phyloP scores from a whole-genome alignment of 2,888 invertebrate genomes.

The Coleophora deauratella region DNA sequence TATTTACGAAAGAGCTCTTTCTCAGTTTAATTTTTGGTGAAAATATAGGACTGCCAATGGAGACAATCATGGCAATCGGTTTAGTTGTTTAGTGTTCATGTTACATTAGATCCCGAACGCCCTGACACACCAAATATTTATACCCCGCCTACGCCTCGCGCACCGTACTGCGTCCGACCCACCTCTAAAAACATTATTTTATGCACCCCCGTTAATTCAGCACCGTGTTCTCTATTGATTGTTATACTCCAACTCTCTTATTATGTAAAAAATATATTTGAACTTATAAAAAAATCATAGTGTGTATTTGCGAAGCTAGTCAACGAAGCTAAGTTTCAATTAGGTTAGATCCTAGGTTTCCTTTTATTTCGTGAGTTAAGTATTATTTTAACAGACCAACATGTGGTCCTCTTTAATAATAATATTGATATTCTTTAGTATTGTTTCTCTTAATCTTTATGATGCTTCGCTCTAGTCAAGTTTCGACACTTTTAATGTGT shows the following conservation, averaged over 20 bases:
- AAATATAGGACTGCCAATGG: neutral
- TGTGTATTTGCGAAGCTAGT: constrained; percentile 56
- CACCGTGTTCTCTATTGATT: constrained; percentile 19
- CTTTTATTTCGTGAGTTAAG: constrained; percentile 37
- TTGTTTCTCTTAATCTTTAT: constrained; percentile 36
- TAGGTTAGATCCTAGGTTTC: constrained; percentile 49
- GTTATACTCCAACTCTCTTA: constrained; percentile 47
- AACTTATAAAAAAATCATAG: constrained; percentile 38
- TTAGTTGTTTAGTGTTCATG: constrained; percentile 73
- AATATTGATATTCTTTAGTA: constrained; percentile 41
- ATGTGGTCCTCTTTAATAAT: constrained; percentile 25
- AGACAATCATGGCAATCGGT: constrained; percentile 46
- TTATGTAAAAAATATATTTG: constrained; percentile 39
- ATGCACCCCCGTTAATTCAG: constrained; percentile 21
- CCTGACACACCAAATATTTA: constrained; percentile 39
- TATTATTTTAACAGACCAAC: constrained; percentile 24
- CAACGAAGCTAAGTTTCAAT: constrained; percentile 56
- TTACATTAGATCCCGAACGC: constrained; percentile 64
- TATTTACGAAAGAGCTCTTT: no score
- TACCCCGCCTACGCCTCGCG: constrained; percentile 46
- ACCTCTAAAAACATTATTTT: constrained; percentile 16
- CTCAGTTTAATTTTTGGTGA: no score
- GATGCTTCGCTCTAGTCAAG: constrained; percentile 57
- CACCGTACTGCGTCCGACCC: constrained; percentile 39
- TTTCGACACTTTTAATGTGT: constrained; percentile 35